Evolutionary conservation across 2,888 invertebrate species (phyloP), one percentile per base, ranked within the genome.

Genomic region (Drosophila picticornis): DNA sequence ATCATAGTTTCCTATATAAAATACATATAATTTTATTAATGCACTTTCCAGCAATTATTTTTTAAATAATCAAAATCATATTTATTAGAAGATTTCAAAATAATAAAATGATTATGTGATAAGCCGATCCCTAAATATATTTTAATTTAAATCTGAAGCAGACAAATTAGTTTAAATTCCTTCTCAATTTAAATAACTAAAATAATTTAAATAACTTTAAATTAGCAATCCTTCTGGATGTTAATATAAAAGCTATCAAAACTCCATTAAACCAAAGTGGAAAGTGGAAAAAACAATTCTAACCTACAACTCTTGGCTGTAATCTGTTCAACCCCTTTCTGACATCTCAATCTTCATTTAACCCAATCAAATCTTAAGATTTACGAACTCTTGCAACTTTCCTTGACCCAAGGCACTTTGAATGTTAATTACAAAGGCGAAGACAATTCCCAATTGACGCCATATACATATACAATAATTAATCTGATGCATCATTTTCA

Each of bases 371-470:
- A 68, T 65, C 67, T 55, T 56, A 74, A 81, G 74, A 67, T 72
- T 80, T 77, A 43, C 73, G 86, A 75, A 78, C 76, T 72, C 57
- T 78, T 71, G 2, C 27, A 59, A 76, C 84, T 84, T 87, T 84
- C 84, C 83, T 83, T 85, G 85, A 87, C 85, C 85, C 77, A 36
- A 57, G 68, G 57, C 74, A 66, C 69, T 63, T 46, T 31, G 11
- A 6, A 19, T 10, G 60, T 22, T 55, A 27, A 51, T 43, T 53
- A 36, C 13, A 27, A 34, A 51, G 57, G 4, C 56, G 65, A 40
- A 34, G 52, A 70, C 34, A 55, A 6, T 51, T 43, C 36, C 59
- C 75, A 68, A 76, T 79, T 62, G 50, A 69, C 60, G 57, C 38
- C 36, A 38, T 34, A 29, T 61, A 25, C 48, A 40, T 11, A 58